Base-by-base conservation (phyloP, 2,888 invertebrate genomes). In the Phyllotreta cruciferae region DNA sequence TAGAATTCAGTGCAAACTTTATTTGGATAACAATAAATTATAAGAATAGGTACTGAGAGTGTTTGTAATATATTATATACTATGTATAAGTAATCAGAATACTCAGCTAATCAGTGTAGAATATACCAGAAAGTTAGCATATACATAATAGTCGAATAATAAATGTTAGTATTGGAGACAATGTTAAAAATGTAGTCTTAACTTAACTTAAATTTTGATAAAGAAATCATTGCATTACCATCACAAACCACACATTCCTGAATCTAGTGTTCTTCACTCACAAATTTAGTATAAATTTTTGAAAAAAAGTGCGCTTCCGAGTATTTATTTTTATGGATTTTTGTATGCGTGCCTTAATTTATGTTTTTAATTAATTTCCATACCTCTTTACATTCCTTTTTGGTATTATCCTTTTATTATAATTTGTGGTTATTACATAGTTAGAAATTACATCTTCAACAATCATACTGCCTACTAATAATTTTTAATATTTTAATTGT, bases 331-430 rank as follows among this genome's bases (percentile, higher is more conserved):
- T 41, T 37, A 13, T 50, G 11, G 13, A 45, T 56, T 9, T 10
- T 49, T 52, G 36, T 52, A 36, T 52, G 11, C 13, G 52, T 52
- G 36, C 13, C 37, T 52, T 52, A 7, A n/a, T 52, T 50, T n/a
- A n/a, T 14, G 44, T 47, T 47, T 10, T 7, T 36, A 50, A 14
- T 52, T 24, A 4, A 6, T 54, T 37, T 56, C 62, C 67, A 67
- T 67, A 67, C 61, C 39, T 67, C 67, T 67, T 67, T 67, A 67
- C 67, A 67, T 67, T 67, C 65, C 67, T 5, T 35, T 4, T 34
- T 50, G 37, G 37, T 34, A 24, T 24, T 24, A 24, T 24, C 4
- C 2, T 24, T 24, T 24, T 24, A 24, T 24, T 24, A 24, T 24
- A 24, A 24, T 24, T 24, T 24, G 24, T 24, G 24, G 24, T 24